Evolutionary conservation across 2,113 vertebrate genomes (phyloP).

Genomic region (Petrocephalus zakoni): DNA sequence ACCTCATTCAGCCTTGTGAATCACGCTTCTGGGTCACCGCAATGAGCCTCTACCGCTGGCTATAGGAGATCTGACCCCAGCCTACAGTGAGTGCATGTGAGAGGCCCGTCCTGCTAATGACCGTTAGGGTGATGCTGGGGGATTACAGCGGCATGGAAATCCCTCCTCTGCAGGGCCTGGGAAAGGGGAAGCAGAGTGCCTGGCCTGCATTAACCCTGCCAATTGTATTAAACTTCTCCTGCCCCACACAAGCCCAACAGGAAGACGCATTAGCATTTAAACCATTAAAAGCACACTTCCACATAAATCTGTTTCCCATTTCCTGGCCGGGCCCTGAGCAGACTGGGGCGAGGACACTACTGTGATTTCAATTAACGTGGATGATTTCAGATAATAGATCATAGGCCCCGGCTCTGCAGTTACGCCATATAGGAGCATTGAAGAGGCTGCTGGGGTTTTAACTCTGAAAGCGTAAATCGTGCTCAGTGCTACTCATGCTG

Average conservation of each 20-base stretch:
- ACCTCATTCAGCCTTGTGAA: not conserved
- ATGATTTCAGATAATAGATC: not conserved
- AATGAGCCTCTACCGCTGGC: not conserved
- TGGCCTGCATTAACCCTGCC: conserved; percentile 34
- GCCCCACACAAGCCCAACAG: conserved; percentile 32
- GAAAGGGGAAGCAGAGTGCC: conserved; percentile 7
- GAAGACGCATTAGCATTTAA: conserved; percentile 18
- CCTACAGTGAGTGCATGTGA: not conserved
- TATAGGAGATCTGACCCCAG: not conserved
- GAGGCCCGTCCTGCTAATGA: not conserved
- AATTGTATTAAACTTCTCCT: conserved; percentile 28
- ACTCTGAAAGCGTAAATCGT: not conserved
- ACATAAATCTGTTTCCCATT: conserved; percentile 46
- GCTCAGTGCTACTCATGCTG: not conserved
- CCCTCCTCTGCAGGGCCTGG: not conserved
- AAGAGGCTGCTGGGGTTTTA: not conserved
- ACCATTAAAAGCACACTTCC: conserved; percentile 23
- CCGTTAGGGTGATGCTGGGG: not conserved
- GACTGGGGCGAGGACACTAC: conserved; percentile 11
- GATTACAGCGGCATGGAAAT: not conserved
- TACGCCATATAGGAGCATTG: not conserved
- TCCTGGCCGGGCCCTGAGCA: conserved; percentile 24
- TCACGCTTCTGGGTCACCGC: not conserved
- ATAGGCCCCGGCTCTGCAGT: not conserved
- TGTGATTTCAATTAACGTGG: conserved; percentile 15